Percentiles rank a stretch among this genome's conserved stretches.
Conservation (phyloP, 2,113 vertebrate species). For the Bolborhynchus lineola region DNA sequence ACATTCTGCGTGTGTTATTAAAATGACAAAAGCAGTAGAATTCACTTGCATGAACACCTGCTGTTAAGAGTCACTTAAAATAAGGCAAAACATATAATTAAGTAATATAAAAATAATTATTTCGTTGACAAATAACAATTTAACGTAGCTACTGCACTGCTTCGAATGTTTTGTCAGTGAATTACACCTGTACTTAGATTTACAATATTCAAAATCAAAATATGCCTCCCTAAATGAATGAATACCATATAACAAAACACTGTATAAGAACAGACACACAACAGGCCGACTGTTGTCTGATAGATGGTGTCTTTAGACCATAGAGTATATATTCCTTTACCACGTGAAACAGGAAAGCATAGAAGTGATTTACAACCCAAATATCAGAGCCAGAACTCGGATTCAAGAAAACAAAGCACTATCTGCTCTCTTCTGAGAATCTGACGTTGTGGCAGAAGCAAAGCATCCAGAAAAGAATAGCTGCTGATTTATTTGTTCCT, state of each 20-base stretch:
- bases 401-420: background rate
- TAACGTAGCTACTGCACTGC: background rate
- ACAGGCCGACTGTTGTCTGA: background rate
- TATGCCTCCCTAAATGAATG: background rate
- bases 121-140: background rate
- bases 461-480: background rate
- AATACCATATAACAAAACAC: background rate
- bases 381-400: background rate
- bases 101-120: slow-evolving; percentile 21
- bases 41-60: slow-evolving; percentile 56
- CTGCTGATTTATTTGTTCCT: background rate
- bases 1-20: slow-evolving; percentile 45
- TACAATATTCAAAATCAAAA: background rate
- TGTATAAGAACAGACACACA: background rate
- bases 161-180: background rate
- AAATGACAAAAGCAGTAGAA: slow-evolving; percentile 63
- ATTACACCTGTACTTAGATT: background rate
- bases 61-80: slow-evolving; percentile 32
- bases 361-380: background rate
- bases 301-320: background rate
- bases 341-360: background rate
- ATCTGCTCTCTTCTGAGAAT: background rate
- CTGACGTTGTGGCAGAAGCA: background rate
- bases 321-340: background rate
- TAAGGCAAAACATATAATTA: slow-evolving; percentile 43